Conservation (phyloP, 23 tunicate genomes). For the Ascidia mentula region DNA sequence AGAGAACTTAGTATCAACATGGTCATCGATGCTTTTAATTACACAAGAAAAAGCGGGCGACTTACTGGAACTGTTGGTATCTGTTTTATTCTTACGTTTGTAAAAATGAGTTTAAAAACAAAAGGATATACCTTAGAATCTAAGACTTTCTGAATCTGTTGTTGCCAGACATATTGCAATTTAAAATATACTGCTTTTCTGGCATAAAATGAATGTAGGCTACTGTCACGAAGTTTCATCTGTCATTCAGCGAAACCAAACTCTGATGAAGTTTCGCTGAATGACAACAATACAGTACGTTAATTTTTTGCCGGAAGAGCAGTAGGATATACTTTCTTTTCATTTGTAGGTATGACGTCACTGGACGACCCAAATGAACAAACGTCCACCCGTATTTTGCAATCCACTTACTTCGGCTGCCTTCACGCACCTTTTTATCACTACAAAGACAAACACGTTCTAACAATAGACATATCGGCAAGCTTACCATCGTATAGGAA, state of each 20-base stretch:
- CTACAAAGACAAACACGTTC: constrained; percentile 1
- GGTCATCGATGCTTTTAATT: constrained; percentile 19
- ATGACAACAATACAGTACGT: no score
- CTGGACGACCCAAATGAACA: constrained; percentile 26
- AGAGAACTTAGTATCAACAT: constrained; percentile 15
- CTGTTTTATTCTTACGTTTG: no score
- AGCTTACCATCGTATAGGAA: neutral
- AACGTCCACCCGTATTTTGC: constrained; percentile 15
- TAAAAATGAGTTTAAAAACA: no score
- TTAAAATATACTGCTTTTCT: no score
- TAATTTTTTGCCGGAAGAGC: no score
- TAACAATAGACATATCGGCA: constrained; percentile 16
- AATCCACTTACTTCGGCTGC: neutral
- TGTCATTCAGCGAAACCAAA: no score
- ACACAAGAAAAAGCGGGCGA: constrained; percentile 14
- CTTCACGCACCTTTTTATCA: constrained; percentile 17
- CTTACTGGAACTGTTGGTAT: constrained; percentile 28
- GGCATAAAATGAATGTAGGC: no score
- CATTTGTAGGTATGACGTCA: constrained; percentile 32
- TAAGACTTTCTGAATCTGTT: no score
- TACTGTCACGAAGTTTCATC: neutral
- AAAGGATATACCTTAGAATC: no score
- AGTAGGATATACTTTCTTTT: no score
- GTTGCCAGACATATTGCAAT: no score
- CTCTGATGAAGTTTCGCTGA: no score